Evolutionary conservation across 1,140 invertebrate genomes (phyloP), one percentile per base, ranked within the genome.

Genomic region (Plectrocnemia conspersa): DNA sequence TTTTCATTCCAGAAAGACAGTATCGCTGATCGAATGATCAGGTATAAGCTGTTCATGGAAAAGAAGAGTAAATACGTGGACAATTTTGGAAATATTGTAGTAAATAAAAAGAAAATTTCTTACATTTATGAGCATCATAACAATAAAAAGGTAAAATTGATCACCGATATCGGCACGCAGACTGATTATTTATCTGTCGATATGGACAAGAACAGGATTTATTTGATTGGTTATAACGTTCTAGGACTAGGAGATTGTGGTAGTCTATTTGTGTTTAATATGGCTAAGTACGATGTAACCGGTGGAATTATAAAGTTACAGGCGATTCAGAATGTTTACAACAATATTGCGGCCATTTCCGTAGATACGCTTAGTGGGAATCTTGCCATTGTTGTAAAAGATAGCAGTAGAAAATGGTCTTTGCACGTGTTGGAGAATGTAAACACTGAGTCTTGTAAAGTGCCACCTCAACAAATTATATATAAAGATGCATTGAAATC

Each of bases 351-450:
- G 2, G 16, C 33, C 13, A 24, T 50, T 15, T 23, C 16, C 2
- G 22, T 50, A 7, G 35, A 50, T 36, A 50, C 22, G 25, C 15
- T 23, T 10, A 18, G 9, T 2, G 47, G 47, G 25, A 38, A 38
- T 6, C 1, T 38, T 6, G 11, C 13, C 4, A 15, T 50, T 16
- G 22, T 13, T 38, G 10, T 25, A 7, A 11, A n/a, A 10, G 21
- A 6, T 24, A 10, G 11, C n/a, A n/a, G 15, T 2, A 33, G 22
- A 5, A 3, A 38, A 50, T 50, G 47, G 47, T 15, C 33, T 13
- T 16, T 50, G 11, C 6, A 2, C 11, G 6, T 13, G 7, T 38
- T 50, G 21, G 33, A 50, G 7, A 13, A 23, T 3, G 19, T 45
- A 1, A 1, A 27, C 25, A 24, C n/a, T 23, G 4, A 3, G 4